phyloP scores from a whole-genome alignment of 2,888 invertebrate genomes.

The Octonoba sinensis region DNA sequence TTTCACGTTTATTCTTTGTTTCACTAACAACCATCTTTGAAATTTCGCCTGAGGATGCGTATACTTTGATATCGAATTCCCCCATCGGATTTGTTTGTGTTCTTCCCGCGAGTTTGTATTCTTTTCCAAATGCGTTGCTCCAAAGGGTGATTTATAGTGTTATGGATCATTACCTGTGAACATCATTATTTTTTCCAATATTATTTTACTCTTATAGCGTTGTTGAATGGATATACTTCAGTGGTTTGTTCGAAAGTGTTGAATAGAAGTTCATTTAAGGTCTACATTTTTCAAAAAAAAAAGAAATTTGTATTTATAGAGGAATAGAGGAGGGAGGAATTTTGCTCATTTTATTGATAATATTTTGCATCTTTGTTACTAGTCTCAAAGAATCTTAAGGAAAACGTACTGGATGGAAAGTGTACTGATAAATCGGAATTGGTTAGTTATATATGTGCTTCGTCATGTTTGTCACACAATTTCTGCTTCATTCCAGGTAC shows the following conservation, averaged over 20 bases:
- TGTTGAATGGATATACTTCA: conserved; percentile 1
- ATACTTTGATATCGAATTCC: conserved; percentile 27
- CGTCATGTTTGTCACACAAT: no score
- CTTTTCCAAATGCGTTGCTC: conserved; percentile 22
- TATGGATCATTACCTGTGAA: conserved; percentile 50
- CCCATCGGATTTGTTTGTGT: conserved; percentile 35
- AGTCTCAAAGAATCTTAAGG: no score
- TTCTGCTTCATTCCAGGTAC: no score
- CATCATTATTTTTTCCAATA: conserved; percentile 30
- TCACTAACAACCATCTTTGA: conserved; percentile 19
- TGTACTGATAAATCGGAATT: no score
- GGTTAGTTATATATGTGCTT: no score
- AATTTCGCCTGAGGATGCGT: conserved; percentile 29
- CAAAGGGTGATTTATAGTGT: conserved; percentile 38
- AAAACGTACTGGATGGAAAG: no score
- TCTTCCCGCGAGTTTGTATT: neutral
- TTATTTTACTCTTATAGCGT: neutral
- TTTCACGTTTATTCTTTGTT: conserved; percentile 28
- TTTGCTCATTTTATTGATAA: no score
- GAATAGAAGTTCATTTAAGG: neutral
- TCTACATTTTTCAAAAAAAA: no score
- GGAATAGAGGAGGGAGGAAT: no score
- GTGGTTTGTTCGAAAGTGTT: neutral
- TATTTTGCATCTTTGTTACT: no score
- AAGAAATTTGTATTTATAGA: no score